Percentiles rank a stretch among this genome's conserved stretches.
Conservation (phyloP, 2,888 invertebrate species). For the Falcaria lacertinaria region DNA sequence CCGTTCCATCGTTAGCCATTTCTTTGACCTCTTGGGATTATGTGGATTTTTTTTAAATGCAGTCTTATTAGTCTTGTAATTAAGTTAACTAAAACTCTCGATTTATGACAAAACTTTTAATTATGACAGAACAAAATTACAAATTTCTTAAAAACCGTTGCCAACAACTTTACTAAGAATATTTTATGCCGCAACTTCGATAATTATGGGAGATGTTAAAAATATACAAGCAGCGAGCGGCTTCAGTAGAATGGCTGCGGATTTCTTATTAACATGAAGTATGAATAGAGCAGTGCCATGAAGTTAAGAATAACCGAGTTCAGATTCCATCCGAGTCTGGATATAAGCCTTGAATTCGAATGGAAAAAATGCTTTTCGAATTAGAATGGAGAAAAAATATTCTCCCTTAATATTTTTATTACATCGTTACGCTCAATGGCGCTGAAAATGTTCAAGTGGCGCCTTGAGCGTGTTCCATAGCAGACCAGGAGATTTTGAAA, state of each 20-base stretch:
- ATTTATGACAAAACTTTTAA: no score
- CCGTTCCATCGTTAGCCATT: no score
- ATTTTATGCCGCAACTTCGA: background rate
- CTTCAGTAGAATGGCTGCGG: background rate
- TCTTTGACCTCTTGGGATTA: no score
- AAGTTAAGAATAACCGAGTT: slow-evolving; percentile 6
- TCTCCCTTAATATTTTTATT: slow-evolving; percentile 12
- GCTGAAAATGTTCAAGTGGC: slow-evolving; percentile 4
- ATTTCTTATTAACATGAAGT: background rate
- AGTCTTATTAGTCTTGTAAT: no score
- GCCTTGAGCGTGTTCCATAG: background rate
- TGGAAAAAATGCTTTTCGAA: background rate
- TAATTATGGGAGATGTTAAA: background rate
- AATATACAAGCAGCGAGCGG: background rate
- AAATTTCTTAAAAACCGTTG: no score
- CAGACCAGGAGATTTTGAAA: no score
- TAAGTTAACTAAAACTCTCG: no score
- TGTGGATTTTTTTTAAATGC: no score
- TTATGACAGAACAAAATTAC: no score
- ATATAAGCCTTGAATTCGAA: slow-evolving; percentile 1
- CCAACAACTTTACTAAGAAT: no score
- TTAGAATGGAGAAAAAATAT: slow-evolving; percentile 3
- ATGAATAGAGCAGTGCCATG: background rate
- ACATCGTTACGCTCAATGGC: slow-evolving; percentile 10
- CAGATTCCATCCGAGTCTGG: slow-evolving; percentile 2